A percentile compares a stretch with the other conserved stretches of the same genome.
These are phyloP conservation scores for Crotalus tigris DNA, from an alignment of 2,113 vertebrate genomes.

Conservation along the genomic window DNA sequence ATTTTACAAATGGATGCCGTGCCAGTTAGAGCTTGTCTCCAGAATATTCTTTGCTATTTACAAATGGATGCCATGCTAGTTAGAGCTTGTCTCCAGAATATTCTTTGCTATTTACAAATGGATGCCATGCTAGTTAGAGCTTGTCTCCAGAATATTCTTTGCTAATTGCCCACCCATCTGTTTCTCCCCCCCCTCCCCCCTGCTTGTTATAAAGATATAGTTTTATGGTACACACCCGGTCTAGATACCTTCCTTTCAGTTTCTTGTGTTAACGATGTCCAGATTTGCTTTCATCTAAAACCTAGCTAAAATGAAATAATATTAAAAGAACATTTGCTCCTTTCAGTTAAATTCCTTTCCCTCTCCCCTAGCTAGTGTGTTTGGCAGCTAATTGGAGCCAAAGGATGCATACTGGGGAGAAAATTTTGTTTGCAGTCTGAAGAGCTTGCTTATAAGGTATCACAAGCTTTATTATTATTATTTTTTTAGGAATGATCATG, in stretches of 20 bases:
- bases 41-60: not conserved
- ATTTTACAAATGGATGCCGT: not conserved
- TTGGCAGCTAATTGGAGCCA: slow-evolving; percentile 65
- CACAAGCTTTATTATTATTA: slow-evolving; percentile 53
- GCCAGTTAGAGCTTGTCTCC: not conserved
- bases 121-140: not conserved
- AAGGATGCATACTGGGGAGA: slow-evolving; percentile 45
- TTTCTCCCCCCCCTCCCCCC: no score
- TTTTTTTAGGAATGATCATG: slow-evolving; percentile 65
- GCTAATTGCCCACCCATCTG: not conserved
- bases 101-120: not conserved
- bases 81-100: not conserved
- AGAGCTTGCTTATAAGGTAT: slow-evolving; percentile 70
- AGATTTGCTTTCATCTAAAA: slow-evolving; percentile 45
- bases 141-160: not conserved
- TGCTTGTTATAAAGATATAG: not conserved
- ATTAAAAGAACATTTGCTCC: slow-evolving; percentile 7
- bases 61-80: not conserved
- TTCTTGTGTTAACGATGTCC: not conserved
- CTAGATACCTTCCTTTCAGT: not conserved
- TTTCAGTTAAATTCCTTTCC: slow-evolving; percentile 40
- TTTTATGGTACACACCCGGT: not conserved
- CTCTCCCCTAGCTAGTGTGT: slow-evolving; percentile 39
- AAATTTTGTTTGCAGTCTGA: slow-evolving; percentile 59
- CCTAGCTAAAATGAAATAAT: slow-evolving; percentile 40